phyloP scores from a whole-genome alignment of 2,797 vertebrate species.

The Phalloptychus januarius region DNA sequence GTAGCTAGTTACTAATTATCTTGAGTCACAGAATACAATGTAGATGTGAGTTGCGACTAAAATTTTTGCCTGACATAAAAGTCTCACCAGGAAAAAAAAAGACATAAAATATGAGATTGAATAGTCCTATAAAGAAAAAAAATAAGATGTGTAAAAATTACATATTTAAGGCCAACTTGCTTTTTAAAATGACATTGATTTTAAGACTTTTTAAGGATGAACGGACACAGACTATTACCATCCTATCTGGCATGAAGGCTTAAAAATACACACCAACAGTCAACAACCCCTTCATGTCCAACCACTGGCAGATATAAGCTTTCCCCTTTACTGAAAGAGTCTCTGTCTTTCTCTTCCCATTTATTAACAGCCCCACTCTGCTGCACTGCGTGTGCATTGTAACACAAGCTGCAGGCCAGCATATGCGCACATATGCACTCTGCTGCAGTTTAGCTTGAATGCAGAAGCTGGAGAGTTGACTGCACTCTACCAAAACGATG shows the following conservation, averaged over 20 bases:
- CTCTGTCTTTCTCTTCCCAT: conserved; percentile 20
- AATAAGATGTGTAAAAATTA: too few relatives aligned
- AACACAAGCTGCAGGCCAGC: conserved; percentile 54
- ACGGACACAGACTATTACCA: neutral
- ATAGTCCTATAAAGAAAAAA: too few relatives aligned
- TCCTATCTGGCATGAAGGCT: neutral
- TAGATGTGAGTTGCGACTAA: too few relatives aligned
- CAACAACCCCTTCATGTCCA: conserved; percentile 16
- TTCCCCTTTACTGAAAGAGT: conserved; percentile 20
- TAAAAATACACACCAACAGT: conserved; percentile 6
- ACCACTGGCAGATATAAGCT: conserved; percentile 17
- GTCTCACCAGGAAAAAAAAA: too few relatives aligned
- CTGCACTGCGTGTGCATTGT: conserved; percentile 43
- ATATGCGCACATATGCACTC: conserved; percentile 66
- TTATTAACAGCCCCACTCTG: conserved; percentile 43
- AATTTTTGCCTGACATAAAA: too few relatives aligned
- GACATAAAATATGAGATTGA: too few relatives aligned
- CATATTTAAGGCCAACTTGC: too few relatives aligned
- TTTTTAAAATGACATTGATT: too few relatives aligned
- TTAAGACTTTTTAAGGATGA: too few relatives aligned
- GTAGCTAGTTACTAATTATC: too few relatives aligned
- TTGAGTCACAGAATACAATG: too few relatives aligned
- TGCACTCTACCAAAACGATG: conserved; percentile 46
- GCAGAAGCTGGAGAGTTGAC: conserved; percentile 42
- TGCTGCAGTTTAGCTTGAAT: conserved; percentile 46